Base-by-base conservation (phyloP, 2,888 invertebrate genomes). In the Ypsolopha sequella region DNA sequence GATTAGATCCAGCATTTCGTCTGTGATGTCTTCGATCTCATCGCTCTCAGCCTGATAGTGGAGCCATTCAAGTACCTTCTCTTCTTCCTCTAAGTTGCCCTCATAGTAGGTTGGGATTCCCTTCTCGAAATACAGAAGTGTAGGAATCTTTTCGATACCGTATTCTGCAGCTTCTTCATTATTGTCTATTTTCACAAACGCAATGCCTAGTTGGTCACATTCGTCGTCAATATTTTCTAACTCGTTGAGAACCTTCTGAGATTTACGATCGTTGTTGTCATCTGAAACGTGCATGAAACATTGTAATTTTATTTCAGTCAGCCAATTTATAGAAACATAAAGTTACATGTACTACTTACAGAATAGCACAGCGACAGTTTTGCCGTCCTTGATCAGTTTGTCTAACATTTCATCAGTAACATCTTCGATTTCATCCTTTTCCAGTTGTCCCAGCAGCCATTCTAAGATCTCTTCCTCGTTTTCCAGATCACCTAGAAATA, bases 351-450 rank as follows among this genome's bases (percentile, higher is more conserved):
- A 11, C n/a, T 55, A 82, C 92, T 91, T 89, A 96, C 96, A 96
- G 79, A 97, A 97, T 54, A 97, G 87, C 54, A 96, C 96, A 56
- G 96, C 95, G 62, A 97, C 89, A 59, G 93, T 94, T 76, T 95
- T 95, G 60, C 95, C 95, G 68, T 95, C 95, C 66, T 94, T 94
- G 58, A 97, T 92, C 57, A 97, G 88, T 70, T 92, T 93, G 73
- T 96, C 95, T 62, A 97, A 88, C 95, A 96, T 96, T 82, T 96
- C 96, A 76, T 96, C 96, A 48, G 96, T 96, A 45, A 97, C 94
- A 79, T 97, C 96, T 87, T 97, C 96, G 62, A 97, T 97, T 87
- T 96, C 96, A 75, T 97, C 96, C 64, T 93, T 94, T 73, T 96
- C 95, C 60, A 95, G 87, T 76, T 96, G 96, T 57, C 92, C 91